These are phyloP conservation scores for Drosophila pandora DNA, from an alignment of 1,140 invertebrate species.

Conservation along the genomic window DNA sequence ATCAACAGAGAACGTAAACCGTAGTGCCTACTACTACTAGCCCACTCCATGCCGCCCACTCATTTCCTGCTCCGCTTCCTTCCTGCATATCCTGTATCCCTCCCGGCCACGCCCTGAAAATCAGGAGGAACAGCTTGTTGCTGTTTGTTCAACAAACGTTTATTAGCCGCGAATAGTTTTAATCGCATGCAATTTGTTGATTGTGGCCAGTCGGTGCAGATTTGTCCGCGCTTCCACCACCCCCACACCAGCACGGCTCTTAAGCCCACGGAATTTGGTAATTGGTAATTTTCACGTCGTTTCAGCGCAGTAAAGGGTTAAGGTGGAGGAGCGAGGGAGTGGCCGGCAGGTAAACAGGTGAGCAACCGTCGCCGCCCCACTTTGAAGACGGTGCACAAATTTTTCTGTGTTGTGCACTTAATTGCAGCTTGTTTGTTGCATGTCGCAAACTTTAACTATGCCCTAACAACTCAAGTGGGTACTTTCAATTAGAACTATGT, in stretches of 20 bases:
- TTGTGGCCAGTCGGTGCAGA: slow-evolving; percentile 34
- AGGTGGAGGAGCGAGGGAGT: neutral
- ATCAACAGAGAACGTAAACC: slow-evolving; percentile 55
- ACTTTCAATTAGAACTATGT: neutral
- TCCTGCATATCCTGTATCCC: slow-evolving; percentile 55
- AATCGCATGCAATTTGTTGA: slow-evolving; percentile 79
- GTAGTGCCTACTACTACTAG: slow-evolving; percentile 8
- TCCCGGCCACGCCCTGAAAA: slow-evolving; percentile 36
- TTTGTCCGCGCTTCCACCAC: slow-evolving; percentile 16
- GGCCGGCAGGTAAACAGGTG: slow-evolving; percentile 16
- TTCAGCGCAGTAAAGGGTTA: slow-evolving; percentile 13
- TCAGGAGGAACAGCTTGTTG: slow-evolving; percentile 32
- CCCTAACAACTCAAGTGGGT: slow-evolving; percentile 21
- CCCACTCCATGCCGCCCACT: neutral
- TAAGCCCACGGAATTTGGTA: slow-evolving; percentile 70
- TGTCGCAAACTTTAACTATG: slow-evolving; percentile 66
- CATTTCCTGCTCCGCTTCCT: slow-evolving; percentile 52
- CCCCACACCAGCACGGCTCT: slow-evolving; percentile 1
- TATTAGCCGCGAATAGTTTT: slow-evolving; percentile 77
- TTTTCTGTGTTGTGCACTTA: slow-evolving; percentile 57
- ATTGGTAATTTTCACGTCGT: slow-evolving; percentile 77
- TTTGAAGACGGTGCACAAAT: slow-evolving; percentile 34
- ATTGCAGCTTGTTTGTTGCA: slow-evolving; percentile 76
- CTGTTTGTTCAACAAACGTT: slow-evolving; percentile 75
- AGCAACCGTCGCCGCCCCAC: slow-evolving; percentile 27